A percentile compares a stretch with the other conserved stretches of the same genome.
phyloP scores from a whole-genome alignment of 2,797 vertebrate genomes.

The Poecile montanus region DNA sequence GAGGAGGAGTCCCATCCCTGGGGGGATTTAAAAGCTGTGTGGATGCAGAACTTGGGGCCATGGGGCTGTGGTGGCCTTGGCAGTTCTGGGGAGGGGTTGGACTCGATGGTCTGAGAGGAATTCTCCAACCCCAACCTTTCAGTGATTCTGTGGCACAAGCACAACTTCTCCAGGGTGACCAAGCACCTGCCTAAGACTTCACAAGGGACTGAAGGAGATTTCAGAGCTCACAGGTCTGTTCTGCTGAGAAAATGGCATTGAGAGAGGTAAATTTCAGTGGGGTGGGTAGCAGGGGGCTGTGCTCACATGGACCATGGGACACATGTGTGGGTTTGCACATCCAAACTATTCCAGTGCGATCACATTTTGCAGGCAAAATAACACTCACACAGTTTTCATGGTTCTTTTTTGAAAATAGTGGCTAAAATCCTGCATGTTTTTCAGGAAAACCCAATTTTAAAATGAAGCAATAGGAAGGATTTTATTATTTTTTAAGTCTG shows the following conservation, averaged over 20 bases:
- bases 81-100: neutral
- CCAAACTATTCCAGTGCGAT: neutral
- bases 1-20: too few relatives aligned
- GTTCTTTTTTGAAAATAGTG: neutral
- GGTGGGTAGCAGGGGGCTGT: neutral
- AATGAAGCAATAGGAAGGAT: neutral
- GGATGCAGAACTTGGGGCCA: neutral
- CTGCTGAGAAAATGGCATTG: neutral
- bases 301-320: accelerated
- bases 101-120: accelerated
- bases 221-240: neutral
- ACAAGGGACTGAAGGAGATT: neutral
- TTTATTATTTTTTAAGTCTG: neutral
- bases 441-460: neutral
- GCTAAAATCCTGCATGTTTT: accelerated
- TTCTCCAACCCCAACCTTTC: neutral
- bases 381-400: neutral
- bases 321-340: accelerated
- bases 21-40: accelerated
- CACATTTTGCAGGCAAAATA: neutral
- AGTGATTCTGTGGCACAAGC: neutral
- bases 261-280: neutral
- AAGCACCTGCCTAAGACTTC: neutral
- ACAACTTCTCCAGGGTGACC: neutral
- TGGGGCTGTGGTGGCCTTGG: neutral